Evolutionary conservation across 92 coral and sea anemone species (phyloP), one percentile per base, ranked within the genome.

Genomic region (Chrysogorgia sp.): DNA sequence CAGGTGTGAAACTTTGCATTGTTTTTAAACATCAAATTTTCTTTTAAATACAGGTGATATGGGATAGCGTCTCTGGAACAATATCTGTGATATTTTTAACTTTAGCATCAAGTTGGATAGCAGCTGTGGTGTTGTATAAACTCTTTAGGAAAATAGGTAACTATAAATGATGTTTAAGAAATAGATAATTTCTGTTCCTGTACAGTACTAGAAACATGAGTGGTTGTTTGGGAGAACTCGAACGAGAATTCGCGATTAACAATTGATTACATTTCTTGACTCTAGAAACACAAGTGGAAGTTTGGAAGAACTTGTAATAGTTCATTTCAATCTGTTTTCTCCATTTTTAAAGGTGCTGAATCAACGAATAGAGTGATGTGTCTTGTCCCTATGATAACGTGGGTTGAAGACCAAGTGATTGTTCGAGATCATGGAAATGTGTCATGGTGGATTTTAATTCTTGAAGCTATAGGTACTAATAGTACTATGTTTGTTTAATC

Each of bases 401-500:
- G 98, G 98, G 72, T 93, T 61, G 98, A 91, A 81, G 98, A 93
- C 85, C 85, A 92, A 92, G 56, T 93, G 69, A 85, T 93, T 77
- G 84, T 93, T 24, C 80, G 34, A 19, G 59, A 69, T 40, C 41
- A 21, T 48, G 13, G 25, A 0, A 21, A 49, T 48, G 30, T 49
- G 40, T 25, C n/a, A 35, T 34, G 76, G 23, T 28, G 79, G 47
- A 14, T 61, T 3, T 67, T 79, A 19, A 77, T 87, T 37, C 9
- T 83, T 40, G 98, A 91, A 53, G 85, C 85, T 40, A 70, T 81
- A 76, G 97, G 90, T 87, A 82, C 55, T 71, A 26, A 25, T 47
- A 47, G 7, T 6, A 47, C 15, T 47, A 7, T 2, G 14, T 2
- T 7, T 47, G n/a, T 47, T 6, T 47, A 47, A 7, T 15, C 2